Evolutionary conservation across 2,113 vertebrate species (phyloP), one percentile per base, ranked within the genome.

Genomic region (Poeciliopsis turrubarensis): DNA sequence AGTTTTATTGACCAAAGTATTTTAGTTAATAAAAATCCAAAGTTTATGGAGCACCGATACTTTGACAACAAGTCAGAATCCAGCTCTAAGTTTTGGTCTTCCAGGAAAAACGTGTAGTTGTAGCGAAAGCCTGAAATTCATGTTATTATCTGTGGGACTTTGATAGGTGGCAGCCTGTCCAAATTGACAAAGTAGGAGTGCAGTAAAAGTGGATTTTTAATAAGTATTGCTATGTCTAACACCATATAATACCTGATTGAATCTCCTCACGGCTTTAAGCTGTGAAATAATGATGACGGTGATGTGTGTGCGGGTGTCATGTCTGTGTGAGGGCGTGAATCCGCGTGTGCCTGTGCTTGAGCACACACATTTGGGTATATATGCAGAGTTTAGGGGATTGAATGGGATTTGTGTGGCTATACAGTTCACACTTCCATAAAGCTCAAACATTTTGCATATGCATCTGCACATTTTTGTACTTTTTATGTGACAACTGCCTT

Each of bases 371-470:
- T 68, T 77, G 70, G 65, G 57, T 69, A 70, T 64, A 62, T 37
- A 77, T 83, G 78, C 73, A 81, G 70, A 76, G 57, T 82, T 85
- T 76, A 7, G 71, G 64, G 89, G 87, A 88, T 80, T 83, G 80
- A 75, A 75, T 31, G 68, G 79, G 89, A 88, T 90, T 86, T 90
- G 77, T 80, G 73, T 29, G 72, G 64, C 80, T 75, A 74, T 74
- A 70, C 69, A 72, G 82, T 81, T 87, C 74, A 78, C 84, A 79
- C 70, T 83, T 70, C 62, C 76, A 39, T 81, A 81, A 86, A 83
- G 82, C 80, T 65, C 0, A 9, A 77, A 68, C 34, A 17, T 83
- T 89, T 91, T 89, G 86, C 89, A 89, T 89, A 89, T 88, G 87
- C 78, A 83, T 82, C 81, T 71, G 78, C 82, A 81, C 85, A 83